phyloP scores from a whole-genome alignment of 2,888 invertebrate species.

The Sminthurinus aureus region DNA sequence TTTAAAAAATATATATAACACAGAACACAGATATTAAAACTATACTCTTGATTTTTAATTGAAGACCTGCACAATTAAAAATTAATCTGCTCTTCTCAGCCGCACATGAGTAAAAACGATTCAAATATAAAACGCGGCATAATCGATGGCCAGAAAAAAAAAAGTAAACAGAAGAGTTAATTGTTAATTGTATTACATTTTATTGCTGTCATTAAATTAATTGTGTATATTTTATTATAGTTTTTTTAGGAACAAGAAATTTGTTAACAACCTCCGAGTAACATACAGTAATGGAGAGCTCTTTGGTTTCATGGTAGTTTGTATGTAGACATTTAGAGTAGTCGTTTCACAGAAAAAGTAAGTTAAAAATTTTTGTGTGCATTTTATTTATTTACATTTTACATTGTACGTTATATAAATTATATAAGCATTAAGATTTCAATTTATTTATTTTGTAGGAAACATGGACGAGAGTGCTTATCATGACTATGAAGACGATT shows the following conservation, averaged over 20 bases:
- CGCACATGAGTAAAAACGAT: too few species aligned
- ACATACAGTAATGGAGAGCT: background rate
- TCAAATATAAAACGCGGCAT: too few species aligned
- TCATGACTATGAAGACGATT: conserved; percentile 42
- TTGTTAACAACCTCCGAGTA: background rate
- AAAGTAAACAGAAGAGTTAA: background rate
- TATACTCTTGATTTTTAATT: too few species aligned
- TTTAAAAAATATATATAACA: too few species aligned
- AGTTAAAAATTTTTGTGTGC: background rate
- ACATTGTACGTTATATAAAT: too few species aligned
- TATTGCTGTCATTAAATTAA: background rate
- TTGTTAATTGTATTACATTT: background rate
- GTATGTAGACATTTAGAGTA: background rate
- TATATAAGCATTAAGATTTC: too few species aligned
- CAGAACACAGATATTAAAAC: too few species aligned
- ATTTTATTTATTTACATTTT: background rate
- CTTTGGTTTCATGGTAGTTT: background rate
- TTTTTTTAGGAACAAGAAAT: background rate
- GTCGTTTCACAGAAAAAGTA: background rate
- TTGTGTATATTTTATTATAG: background rate
- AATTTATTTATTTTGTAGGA: background rate
- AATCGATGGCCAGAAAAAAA: background rate
- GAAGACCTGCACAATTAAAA: background rate
- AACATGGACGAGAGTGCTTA: conserved; percentile 35
- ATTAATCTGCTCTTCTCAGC: background rate